Conservation (phyloP, 2,113 vertebrate species). For the Salvelinus fontinalis region DNA sequence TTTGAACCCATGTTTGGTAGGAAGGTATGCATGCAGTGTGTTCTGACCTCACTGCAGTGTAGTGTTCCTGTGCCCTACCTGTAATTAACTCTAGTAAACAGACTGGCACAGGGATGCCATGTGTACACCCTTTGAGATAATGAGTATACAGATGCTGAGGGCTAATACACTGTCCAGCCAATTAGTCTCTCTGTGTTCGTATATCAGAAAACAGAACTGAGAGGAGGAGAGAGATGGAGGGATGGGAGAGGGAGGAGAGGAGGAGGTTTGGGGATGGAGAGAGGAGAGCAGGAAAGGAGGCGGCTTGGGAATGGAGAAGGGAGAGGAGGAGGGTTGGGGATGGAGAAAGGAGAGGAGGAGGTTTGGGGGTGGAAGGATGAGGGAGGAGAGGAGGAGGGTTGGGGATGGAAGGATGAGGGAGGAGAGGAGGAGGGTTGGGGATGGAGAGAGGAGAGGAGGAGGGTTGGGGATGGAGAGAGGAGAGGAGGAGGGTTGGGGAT, state of each 20-base stretch:
- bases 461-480: no score
- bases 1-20: no score
- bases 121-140: conserved; percentile 38
- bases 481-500: no score
- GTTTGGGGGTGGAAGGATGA: no score
- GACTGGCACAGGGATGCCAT: conserved; percentile 21
- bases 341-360: neutral
- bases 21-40: no score
- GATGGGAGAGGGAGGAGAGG: no score
- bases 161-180: conserved; percentile 35
- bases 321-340: neutral
- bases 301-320: neutral
- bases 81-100: conserved; percentile 46
- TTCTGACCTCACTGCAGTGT: conserved; percentile 2
- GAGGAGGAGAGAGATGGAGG: conserved; percentile 9
- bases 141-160: conserved; percentile 46
- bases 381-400: no score
- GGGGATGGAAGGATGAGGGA: no score
- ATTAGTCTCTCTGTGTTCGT: conserved; percentile 36
- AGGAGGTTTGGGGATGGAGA: neutral
- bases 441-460: no score
- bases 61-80: conserved; percentile 27
- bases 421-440: no score
- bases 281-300: neutral
- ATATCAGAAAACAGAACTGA: conserved; percentile 22